Percentiles rank a stretch among this genome's conserved stretches.
phyloP scores from a whole-genome alignment of 2,797 vertebrate species.

The Squalus acanthias region DNA sequence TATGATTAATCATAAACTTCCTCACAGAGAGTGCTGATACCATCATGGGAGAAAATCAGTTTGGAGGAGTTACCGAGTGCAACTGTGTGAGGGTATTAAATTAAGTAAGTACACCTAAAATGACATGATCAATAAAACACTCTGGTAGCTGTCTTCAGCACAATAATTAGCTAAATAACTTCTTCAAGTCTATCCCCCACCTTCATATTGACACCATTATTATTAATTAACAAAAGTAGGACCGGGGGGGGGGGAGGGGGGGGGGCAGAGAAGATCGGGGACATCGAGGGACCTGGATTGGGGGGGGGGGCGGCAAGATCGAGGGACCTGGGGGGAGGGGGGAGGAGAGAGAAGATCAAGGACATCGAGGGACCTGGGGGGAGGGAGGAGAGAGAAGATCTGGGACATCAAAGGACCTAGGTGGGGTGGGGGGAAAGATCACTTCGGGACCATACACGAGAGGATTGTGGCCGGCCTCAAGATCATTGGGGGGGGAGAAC shows the following conservation, averaged over 20 bases:
- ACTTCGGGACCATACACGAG: no score
- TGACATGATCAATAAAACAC: constrained; percentile 14
- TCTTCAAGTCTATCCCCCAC: neutral
- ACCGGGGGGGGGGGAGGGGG: neutral
- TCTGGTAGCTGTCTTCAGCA: neutral
- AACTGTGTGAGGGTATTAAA: neutral
- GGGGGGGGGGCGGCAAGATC: no score
- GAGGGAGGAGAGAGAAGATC: no score
- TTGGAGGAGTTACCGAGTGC: neutral
- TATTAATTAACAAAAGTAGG: neutral
- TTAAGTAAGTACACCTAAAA: neutral
- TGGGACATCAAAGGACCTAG: no score
- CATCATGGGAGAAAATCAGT: neutral
- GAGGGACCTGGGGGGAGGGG: no score
- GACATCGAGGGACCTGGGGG: no score
- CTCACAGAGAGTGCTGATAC: neutral
- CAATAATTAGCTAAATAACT: neutral
- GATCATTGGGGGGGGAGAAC: no score
- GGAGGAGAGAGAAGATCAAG: no score
- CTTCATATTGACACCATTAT: neutral
- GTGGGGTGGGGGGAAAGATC: no score
- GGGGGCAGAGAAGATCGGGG: no score
- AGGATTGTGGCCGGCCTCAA: no score
- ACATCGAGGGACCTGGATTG: no score
- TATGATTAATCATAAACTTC: neutral